Evolutionary conservation across 2,113 vertebrate genomes (phyloP).

Genomic region (Calyptomena viridis): DNA sequence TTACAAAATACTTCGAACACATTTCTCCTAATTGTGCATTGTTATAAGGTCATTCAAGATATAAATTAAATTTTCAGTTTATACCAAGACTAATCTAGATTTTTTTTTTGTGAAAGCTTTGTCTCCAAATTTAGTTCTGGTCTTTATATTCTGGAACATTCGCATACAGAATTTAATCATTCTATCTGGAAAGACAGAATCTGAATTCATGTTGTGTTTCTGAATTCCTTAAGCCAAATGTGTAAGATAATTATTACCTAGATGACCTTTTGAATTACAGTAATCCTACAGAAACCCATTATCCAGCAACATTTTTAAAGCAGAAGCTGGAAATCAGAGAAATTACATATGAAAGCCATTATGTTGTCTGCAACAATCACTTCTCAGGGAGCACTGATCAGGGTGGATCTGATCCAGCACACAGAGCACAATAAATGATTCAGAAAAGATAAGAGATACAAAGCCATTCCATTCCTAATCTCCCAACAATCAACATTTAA

Average conservation of each 20-base stretch:
- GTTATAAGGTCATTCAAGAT: neutral
- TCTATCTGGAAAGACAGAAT: neutral
- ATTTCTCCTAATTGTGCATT: neutral
- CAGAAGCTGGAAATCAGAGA: constrained; percentile 10
- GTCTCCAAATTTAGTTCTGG: neutral
- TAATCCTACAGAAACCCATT: constrained; percentile 4
- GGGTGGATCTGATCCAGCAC: constrained; percentile 18
- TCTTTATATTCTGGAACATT: neutral
- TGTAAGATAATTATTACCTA: neutral
- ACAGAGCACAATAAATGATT: neutral
- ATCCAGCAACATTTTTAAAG: neutral
- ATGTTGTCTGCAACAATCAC: constrained; percentile 29
- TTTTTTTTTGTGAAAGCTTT: neutral
- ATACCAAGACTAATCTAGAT: neutral
- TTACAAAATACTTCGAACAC: neutral
- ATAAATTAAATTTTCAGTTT: neutral
- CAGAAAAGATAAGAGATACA: constrained; percentile 40
- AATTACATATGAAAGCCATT: neutral
- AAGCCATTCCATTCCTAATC: constrained; percentile 42
- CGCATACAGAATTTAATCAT: neutral
- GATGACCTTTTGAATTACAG: constrained; percentile 34
- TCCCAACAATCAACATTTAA: constrained; percentile 21
- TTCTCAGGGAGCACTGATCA: constrained; percentile 15
- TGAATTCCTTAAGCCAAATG: neutral
- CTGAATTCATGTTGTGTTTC: neutral